phyloP scores from a whole-genome alignment of 2,113 vertebrate species.

The Tragelaphus buxtoni region DNA sequence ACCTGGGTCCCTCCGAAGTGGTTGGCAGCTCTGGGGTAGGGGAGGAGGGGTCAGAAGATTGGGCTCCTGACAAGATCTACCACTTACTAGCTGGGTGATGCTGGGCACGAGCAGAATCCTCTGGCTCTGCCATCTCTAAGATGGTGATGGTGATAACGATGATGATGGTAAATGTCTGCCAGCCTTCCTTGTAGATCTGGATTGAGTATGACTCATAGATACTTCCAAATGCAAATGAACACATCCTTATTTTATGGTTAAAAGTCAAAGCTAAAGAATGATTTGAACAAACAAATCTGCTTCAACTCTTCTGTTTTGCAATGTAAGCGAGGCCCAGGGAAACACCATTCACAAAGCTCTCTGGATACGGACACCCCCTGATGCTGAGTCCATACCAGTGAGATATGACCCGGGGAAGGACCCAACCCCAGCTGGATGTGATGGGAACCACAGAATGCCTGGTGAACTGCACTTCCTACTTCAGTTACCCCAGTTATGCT shows the following conservation, averaged over 20 bases:
- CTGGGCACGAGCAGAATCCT: background rate
- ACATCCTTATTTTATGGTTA: background rate
- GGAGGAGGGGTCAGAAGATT: background rate
- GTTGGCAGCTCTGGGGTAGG: background rate
- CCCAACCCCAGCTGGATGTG: background rate
- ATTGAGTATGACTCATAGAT: background rate
- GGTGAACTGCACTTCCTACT: background rate
- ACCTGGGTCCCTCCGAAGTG: fast-evolving
- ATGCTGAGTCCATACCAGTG: background rate
- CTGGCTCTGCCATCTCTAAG: background rate
- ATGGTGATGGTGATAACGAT: background rate
- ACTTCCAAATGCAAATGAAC: background rate
- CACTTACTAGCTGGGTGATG: background rate
- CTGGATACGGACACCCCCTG: background rate
- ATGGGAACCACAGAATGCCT: background rate
- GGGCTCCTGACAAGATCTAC: background rate
- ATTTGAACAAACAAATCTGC: background rate
- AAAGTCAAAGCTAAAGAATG: background rate
- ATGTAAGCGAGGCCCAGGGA: background rate
- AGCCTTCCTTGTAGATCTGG: background rate
- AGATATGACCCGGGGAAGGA: background rate
- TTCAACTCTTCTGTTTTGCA: background rate
- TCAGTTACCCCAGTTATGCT: background rate
- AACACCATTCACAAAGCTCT: background rate
- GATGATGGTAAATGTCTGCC: background rate